phyloP scores from a whole-genome alignment of 2,797 vertebrate species.

The Catostomus latipinnis region DNA sequence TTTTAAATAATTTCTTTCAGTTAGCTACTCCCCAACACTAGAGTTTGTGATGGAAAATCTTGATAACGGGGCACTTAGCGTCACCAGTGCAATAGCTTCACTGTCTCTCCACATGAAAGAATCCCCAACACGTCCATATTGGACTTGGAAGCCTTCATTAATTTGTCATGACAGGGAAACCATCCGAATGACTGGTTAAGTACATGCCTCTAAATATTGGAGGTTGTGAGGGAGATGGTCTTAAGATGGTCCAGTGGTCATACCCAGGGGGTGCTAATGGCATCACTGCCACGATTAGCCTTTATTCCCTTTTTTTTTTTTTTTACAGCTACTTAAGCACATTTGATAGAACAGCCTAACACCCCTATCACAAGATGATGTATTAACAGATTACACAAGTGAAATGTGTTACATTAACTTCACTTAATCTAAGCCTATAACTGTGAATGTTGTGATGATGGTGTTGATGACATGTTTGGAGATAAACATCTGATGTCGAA shows the following conservation, averaged over 20 bases:
- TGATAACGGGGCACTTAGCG: constrained; percentile 50
- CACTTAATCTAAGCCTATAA: constrained; percentile 42
- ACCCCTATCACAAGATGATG: constrained; percentile 42
- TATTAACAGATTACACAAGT: constrained; percentile 54
- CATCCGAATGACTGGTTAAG: constrained; percentile 60
- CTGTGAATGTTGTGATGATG: constrained; percentile 18
- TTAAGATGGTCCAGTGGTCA: constrained; percentile 23
- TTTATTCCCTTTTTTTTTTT: constrained; percentile 21
- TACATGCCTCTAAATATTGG: constrained; percentile 60
- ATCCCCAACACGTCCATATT: background rate
- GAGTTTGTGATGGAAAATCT: constrained; percentile 32
- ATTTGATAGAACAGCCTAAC: constrained; percentile 39
- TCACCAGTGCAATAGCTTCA: constrained; percentile 27
- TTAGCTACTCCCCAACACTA: too few relatives aligned
- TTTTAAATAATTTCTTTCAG: too few relatives aligned
- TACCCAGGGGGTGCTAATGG: constrained; percentile 17
- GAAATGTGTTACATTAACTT: constrained; percentile 46
- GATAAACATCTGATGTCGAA: constrained; percentile 38
- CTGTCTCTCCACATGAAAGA: constrained; percentile 11
- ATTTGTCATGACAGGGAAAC: constrained; percentile 56
- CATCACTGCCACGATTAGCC: constrained; percentile 37
- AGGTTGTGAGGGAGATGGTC: constrained; percentile 56
- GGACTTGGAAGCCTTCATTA: constrained; percentile 58
- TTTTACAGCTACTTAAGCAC: constrained; percentile 58
- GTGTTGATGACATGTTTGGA: constrained; percentile 45